Percentiles rank a stretch among this genome's conserved stretches.
phyloP scores from a whole-genome alignment of 2,797 vertebrate species.

The Pseudotriccus pelzelni region DNA sequence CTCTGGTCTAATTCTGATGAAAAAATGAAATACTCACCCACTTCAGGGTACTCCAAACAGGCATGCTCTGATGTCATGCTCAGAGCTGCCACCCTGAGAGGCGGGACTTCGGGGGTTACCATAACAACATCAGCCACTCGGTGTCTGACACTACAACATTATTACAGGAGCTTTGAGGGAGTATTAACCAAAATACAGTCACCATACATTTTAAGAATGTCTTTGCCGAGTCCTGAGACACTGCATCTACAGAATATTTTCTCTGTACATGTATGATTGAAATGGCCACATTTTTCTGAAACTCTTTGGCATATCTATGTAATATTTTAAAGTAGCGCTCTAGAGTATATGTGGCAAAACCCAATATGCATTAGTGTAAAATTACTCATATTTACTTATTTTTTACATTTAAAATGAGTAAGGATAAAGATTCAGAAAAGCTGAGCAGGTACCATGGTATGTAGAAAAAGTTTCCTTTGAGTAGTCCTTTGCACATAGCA shows the following conservation, averaged over 20 bases:
- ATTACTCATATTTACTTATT: neutral
- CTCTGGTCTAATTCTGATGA: neutral
- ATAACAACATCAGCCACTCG: slow-evolving; percentile 51
- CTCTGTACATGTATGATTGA: neutral
- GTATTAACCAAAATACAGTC: slow-evolving; percentile 33
- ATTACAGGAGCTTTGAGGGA: slow-evolving; percentile 1
- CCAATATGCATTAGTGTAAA: neutral
- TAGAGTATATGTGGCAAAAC: neutral
- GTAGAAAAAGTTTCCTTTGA: slow-evolving; percentile 46
- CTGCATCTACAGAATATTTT: neutral
- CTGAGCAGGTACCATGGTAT: neutral
- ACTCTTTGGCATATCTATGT: neutral
- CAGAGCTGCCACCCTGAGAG: slow-evolving; percentile 24
- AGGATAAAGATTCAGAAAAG: neutral
- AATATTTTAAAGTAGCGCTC: neutral
- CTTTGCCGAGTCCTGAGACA: neutral
- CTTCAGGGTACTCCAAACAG: slow-evolving; percentile 26
- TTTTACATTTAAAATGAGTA: neutral
- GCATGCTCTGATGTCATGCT: neutral
- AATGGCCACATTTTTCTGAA: slow-evolving; percentile 25
- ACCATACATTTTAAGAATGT: neutral
- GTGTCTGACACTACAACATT: slow-evolving; percentile 13
- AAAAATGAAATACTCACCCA: neutral
- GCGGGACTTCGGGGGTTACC: slow-evolving; percentile 17
- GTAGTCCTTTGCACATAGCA: slow-evolving; percentile 49